A percentile compares a stretch with the other conserved stretches of the same genome.
Conservation (phyloP, 2,797 vertebrate genomes). For the Cyclura pinguis region DNA sequence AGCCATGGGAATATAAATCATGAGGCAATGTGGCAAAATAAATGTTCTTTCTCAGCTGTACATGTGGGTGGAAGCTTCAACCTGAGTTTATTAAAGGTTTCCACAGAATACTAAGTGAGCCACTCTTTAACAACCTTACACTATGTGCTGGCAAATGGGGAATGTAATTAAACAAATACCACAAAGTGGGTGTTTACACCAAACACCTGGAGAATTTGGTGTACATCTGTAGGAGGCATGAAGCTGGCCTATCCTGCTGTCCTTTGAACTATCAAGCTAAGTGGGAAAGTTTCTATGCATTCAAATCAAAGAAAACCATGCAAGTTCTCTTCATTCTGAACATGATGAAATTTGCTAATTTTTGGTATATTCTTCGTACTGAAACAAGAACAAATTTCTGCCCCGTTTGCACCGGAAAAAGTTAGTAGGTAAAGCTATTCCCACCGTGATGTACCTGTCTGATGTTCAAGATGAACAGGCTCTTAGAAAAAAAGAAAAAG, state of each 20-base stretch:
- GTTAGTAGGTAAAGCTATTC: neutral
- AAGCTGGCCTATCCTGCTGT: neutral
- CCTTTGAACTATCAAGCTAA: neutral
- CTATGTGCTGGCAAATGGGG: slow-evolving; percentile 12
- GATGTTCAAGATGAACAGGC: neutral
- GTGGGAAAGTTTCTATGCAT: neutral
- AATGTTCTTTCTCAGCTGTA: neutral
- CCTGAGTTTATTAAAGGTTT: slow-evolving; percentile 14
- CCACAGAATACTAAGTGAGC: slow-evolving; percentile 25
- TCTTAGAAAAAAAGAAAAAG: neutral
- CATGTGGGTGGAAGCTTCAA: slow-evolving; percentile 32
- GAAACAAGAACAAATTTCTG: neutral
- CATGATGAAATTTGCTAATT: neutral
- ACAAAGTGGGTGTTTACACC: slow-evolving; percentile 19
- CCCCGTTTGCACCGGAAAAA: neutral
- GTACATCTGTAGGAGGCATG: slow-evolving; percentile 8
- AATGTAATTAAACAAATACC: slow-evolving; percentile 37
- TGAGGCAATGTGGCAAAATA: neutral
- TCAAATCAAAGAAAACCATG: too few species aligned
- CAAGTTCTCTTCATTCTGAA: neutral
- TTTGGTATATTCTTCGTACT: neutral
- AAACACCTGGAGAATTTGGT: slow-evolving; percentile 16
- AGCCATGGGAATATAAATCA: neutral
- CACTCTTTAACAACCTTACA: neutral
- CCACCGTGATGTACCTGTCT: neutral